Evolutionary conservation across 2,797 vertebrate genomes (phyloP).

Genomic region (Molothrus ater): DNA sequence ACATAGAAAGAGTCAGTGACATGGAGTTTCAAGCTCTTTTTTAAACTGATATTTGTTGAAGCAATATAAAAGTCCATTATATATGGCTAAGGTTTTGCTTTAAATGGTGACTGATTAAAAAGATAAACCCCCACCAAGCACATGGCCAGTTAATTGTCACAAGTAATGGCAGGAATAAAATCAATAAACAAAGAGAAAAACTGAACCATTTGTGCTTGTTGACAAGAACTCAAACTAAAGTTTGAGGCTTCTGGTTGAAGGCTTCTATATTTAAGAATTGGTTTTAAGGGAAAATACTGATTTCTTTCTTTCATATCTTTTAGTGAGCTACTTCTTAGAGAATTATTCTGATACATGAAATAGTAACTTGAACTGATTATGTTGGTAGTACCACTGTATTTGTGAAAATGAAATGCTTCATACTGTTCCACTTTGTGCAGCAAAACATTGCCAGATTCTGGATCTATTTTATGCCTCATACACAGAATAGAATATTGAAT

Average conservation of each 20-base stretch:
- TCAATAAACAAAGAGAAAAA: background rate
- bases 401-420: constrained; percentile 24
- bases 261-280: background rate
- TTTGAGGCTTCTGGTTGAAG: background rate
- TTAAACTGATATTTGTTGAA: background rate
- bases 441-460: background rate
- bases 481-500: background rate
- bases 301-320: background rate
- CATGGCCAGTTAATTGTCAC: background rate
- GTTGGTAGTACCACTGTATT: constrained; percentile 16
- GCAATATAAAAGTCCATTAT: background rate
- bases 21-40: background rate
- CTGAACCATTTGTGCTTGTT: background rate
- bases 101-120: background rate
- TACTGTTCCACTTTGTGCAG: constrained; percentile 16
- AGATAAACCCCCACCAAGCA: accelerated
- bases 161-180: background rate
- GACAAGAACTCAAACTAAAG: background rate
- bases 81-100: background rate
- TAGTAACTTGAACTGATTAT: constrained; percentile 24
- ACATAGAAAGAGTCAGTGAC: background rate
- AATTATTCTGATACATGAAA: background rate
- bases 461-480: background rate
- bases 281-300: background rate
- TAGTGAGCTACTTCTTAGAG: background rate